These are phyloP conservation scores for Diachasmimorpha longicaudata DNA, from an alignment of 1,140 invertebrate species.

Conservation along the genomic window DNA sequence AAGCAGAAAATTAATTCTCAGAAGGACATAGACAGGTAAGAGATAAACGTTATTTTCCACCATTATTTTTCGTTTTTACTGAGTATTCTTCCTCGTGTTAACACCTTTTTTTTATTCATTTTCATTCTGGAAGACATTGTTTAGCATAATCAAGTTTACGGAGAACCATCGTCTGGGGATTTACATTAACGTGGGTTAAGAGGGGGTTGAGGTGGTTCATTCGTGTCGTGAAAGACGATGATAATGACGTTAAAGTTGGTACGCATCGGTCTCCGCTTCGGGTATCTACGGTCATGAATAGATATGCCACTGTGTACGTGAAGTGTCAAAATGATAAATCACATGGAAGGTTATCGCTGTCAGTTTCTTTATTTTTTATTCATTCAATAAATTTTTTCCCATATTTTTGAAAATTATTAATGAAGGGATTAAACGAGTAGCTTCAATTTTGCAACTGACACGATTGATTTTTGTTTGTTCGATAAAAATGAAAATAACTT, in stretches of 20 bases:
- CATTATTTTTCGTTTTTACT: background rate
- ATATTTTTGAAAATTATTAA: too few species aligned
- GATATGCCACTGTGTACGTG: constrained; percentile 1
- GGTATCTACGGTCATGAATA: constrained; percentile 5
- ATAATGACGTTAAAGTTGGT: background rate
- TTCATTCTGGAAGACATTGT: background rate
- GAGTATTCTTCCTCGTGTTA: background rate
- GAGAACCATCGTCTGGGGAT: background rate
- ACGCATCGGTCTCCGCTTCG: background rate
- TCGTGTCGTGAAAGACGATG: background rate
- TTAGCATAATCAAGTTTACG: constrained; percentile 7
- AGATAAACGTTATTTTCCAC: background rate
- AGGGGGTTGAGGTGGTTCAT: background rate
- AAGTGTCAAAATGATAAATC: background rate
- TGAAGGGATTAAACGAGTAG: too few species aligned
- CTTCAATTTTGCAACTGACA: too few species aligned
- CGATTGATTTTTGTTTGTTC: too few species aligned
- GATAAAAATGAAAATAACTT: too few species aligned
- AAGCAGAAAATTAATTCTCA: background rate
- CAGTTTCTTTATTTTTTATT: background rate
- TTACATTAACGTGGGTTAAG: background rate
- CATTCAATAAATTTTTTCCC: background rate
- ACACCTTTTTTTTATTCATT: background rate
- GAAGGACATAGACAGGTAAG: background rate
- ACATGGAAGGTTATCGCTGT: background rate